Base-by-base conservation (phyloP, 2,113 vertebrate species). In the Varanus salvator region DNA sequence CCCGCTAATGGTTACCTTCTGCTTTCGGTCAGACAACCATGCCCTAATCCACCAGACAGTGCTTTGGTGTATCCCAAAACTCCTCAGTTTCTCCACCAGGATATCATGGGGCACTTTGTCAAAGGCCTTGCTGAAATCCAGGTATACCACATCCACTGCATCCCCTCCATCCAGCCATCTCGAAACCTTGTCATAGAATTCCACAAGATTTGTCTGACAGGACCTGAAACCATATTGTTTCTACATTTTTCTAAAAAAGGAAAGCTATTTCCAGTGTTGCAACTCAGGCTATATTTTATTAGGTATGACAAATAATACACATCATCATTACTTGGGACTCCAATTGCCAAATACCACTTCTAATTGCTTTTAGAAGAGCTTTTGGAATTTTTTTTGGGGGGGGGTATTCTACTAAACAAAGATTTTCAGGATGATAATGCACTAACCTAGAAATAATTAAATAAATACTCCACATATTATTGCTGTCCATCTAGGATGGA, bases 171-270 rank as follows among this genome's bases (percentile, higher is more conserved):
- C n/a, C n/a, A n/a, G n/a, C n/a, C n/a, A n/a, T n/a, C n/a, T n/a
- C n/a, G n/a, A n/a, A n/a, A n/a, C n/a, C n/a, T n/a, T n/a, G n/a
- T n/a, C n/a, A n/a, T n/a, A n/a, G n/a, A n/a, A n/a, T n/a, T n/a
- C n/a, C n/a, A n/a, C n/a, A n/a, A n/a, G n/a, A n/a, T n/a, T n/a
- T n/a, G n/a, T n/a, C n/a, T n/a, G n/a, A n/a, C n/a, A n/a, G n/a
- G n/a, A n/a, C n/a, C n/a, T n/a, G n/a, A n/a, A 44, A 83, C 60
- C 81, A 83, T 66, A 44, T 83, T 83, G 81, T 66, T 83, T 44
- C 34, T 29, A 17, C 34, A 68, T 44, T 68, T 84, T 68, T 38
- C 82, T 84, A 29, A 68, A 84, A 84, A 84, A 68, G 81, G 81
- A 84, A 84, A 68, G 60, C 44, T 68, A 69, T 84, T 15, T 68